These are phyloP conservation scores for Pangasius djambal DNA, from an alignment of 2,797 vertebrate species.

Conservation along the genomic window DNA sequence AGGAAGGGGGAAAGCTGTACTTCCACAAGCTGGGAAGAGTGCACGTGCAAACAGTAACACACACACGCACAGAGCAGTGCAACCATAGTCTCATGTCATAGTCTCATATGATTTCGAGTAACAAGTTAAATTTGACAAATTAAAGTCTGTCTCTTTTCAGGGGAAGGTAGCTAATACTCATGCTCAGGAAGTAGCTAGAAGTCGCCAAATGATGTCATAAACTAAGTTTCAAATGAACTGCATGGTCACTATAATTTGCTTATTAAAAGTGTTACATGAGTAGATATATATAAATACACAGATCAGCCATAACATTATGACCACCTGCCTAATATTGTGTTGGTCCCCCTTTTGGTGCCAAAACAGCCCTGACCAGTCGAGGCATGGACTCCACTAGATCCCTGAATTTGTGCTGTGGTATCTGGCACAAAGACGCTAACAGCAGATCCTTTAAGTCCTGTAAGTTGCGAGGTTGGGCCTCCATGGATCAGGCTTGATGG, in stretches of 20 bases:
- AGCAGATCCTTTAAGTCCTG: too few relatives aligned
- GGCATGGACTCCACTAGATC: too few relatives aligned
- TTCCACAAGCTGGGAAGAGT: background rate
- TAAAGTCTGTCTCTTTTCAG: background rate
- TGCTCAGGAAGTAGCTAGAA: background rate
- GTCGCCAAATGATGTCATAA: background rate
- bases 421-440: too few relatives aligned
- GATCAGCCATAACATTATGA: too few relatives aligned
- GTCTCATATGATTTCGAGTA: too few relatives aligned
- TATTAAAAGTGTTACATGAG: background rate
- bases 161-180: background rate
- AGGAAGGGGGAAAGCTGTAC: background rate
- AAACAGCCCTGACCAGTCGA: too few relatives aligned
- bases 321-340: too few relatives aligned
- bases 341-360: too few relatives aligned
- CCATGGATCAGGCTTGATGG: too few relatives aligned
- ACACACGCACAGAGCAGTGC: background rate
- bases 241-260: background rate
- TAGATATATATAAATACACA: too few relatives aligned
- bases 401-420: too few relatives aligned
- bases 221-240: background rate
- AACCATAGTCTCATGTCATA: background rate
- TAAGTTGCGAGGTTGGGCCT: too few relatives aligned
- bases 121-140: background rate
- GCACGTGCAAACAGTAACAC: slow-evolving; percentile 1